These are phyloP conservation scores for Halcyon malimbica DNA, from an alignment of 2,113 vertebrate species.

Conservation along the genomic window DNA sequence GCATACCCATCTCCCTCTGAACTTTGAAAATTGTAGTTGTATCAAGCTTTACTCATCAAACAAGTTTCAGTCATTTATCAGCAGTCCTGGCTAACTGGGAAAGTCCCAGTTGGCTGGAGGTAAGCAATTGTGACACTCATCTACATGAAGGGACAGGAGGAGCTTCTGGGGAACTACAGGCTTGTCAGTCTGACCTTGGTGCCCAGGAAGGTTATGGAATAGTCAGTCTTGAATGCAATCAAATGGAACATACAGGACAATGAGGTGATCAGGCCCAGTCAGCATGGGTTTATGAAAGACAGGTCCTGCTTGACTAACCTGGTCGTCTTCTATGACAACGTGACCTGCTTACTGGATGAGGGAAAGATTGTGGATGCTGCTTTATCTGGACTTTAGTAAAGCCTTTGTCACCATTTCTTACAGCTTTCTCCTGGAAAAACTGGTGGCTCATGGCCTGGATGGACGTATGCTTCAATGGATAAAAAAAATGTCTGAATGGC, in stretches of 20 bases:
- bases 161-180: no score
- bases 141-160: not conserved
- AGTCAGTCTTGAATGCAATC: not conserved
- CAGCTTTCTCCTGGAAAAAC: not conserved
- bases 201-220: not conserved
- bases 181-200: not conserved
- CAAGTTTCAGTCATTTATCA: not conserved
- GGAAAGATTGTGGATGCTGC: not conserved
- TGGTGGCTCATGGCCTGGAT: not conserved
- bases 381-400: not conserved
- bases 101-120: not conserved
- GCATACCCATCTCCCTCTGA: not conserved
- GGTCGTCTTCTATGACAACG: not conserved
- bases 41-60: not conserved
- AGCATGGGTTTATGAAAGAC: not conserved
- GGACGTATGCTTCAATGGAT: not conserved
- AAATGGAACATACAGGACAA: not conserved
- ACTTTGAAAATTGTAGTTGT: not conserved
- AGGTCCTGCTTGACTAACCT: not conserved
- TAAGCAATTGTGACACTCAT: not conserved
- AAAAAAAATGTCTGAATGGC: not conserved
- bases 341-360: not conserved
- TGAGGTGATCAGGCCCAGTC: not conserved
- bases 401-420: not conserved
- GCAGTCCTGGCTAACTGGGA: not conserved